Percentiles rank a stretch among this genome's conserved stretches.
phyloP scores from a whole-genome alignment of 1,140 invertebrate genomes.

The Probaryconus sp. region DNA sequence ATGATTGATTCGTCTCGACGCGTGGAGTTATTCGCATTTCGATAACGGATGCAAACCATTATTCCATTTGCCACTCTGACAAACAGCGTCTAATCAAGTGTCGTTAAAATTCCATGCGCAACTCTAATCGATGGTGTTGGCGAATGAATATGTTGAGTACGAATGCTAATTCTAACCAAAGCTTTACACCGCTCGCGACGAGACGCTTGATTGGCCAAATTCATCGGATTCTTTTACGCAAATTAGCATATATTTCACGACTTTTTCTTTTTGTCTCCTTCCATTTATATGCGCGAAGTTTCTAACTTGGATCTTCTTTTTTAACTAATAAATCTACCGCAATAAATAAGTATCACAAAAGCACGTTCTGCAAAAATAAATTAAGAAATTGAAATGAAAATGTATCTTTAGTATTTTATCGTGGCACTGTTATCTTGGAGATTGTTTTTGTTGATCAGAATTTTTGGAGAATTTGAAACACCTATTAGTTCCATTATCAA shows the following conservation, averaged over 20 bases:
- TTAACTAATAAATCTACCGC: too few species aligned
- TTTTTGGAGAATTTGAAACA: too few species aligned
- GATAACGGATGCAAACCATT: conserved; percentile 36
- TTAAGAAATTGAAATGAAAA: too few species aligned
- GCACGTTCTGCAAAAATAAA: too few species aligned
- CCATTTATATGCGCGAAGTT: neutral
- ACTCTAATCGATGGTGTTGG: conserved; percentile 39
- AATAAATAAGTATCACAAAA: too few species aligned
- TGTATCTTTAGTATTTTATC: too few species aligned
- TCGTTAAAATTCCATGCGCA: conserved; percentile 50
- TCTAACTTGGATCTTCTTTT: too few species aligned
- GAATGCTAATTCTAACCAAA: conserved; percentile 13
- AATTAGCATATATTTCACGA: conserved; percentile 2
- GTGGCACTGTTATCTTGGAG: too few species aligned
- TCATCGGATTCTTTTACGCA: conserved; percentile 8
- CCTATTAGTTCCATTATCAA: too few species aligned
- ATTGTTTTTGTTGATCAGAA: too few species aligned
- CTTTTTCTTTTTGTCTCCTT: neutral
- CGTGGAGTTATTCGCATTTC: conserved; percentile 19
- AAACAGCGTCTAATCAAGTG: conserved; percentile 48
- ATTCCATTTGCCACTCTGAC: conserved; percentile 40
- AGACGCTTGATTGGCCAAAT: conserved; percentile 18
- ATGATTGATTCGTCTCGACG: conserved; percentile 38
- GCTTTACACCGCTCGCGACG: conserved; percentile 5
- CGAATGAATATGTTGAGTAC: conserved; percentile 38